phyloP scores from a whole-genome alignment of 1,140 invertebrate species.

The Nautilus pompilius region DNA sequence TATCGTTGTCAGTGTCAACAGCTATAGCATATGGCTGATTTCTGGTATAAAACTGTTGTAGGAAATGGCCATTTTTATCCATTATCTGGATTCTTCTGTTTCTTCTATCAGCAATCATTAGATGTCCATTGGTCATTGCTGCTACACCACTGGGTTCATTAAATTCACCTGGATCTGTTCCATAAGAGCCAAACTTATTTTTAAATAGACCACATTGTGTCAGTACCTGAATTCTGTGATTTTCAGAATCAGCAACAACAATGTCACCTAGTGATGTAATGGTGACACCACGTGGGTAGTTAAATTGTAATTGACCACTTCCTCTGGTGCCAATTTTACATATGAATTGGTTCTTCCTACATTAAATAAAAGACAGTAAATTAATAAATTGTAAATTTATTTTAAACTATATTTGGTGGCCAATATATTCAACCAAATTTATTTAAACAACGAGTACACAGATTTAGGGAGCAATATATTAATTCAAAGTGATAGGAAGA shows the following conservation, averaged over 20 bases:
- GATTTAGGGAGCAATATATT: too few relatives aligned
- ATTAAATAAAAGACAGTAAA: conserved; percentile 7
- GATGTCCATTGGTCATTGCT: conserved; percentile 39
- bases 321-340: conserved; percentile 39
- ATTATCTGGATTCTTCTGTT: conserved; percentile 91
- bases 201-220: conserved; percentile 42
- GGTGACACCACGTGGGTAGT: conserved; percentile 62
- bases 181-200: conserved; percentile 32
- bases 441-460: too few relatives aligned
- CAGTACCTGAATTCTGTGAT: conserved; percentile 71
- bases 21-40: conserved; percentile 31
- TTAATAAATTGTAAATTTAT: too few relatives aligned
- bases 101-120: conserved; percentile 87
- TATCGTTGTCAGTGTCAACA: conserved; percentile 26
- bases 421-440: too few relatives aligned
- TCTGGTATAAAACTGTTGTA: conserved; percentile 25
- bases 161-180: conserved; percentile 34
- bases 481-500: too few relatives aligned
- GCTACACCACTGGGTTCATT: conserved; percentile 41
- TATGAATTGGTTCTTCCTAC: conserved; percentile 43
- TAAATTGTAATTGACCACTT: conserved; percentile 32
- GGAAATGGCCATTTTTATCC: conserved; percentile 64
- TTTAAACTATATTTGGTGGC: too few relatives aligned
- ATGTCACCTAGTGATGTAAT: conserved; percentile 78
- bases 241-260: conserved; percentile 86